Percentiles rank a stretch among this genome's conserved stretches.
Conservation (phyloP, 1,140 invertebrate species). For the Gryllus bimaculatus region DNA sequence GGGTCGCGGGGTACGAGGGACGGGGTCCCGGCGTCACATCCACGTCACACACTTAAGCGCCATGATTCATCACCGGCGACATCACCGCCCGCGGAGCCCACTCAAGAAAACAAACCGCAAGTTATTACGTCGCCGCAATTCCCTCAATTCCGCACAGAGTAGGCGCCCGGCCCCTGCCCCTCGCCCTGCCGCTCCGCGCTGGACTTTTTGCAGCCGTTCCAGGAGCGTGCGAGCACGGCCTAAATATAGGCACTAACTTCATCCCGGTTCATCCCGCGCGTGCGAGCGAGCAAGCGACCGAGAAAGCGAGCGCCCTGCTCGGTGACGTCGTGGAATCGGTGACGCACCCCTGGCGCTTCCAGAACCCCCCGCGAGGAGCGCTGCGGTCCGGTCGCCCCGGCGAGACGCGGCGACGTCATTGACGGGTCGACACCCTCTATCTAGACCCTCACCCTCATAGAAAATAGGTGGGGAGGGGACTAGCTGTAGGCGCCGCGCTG, state of each 20-base stretch:
- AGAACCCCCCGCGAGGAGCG: too few species aligned
- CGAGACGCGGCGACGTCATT: too few species aligned
- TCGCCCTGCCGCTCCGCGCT: neutral
- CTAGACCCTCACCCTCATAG: too few species aligned
- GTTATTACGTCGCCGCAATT: neutral
- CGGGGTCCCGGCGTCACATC: neutral
- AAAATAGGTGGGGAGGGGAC: too few species aligned
- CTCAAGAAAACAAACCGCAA: neutral
- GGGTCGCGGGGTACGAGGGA: neutral
- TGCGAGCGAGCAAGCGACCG: neutral
- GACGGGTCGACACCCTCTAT: too few species aligned
- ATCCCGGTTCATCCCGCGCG: neutral
- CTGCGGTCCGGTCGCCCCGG: too few species aligned
- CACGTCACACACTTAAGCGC: neutral
- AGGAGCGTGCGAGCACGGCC: neutral
- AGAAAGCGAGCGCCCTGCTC: too few species aligned
- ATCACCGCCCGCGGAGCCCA: neutral
- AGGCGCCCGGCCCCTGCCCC: too few species aligned
- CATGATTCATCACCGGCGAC: neutral
- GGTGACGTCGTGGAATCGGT: neutral
- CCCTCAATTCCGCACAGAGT: neutral
- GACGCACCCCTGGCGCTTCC: neutral
- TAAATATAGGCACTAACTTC: slow-evolving; percentile 1
- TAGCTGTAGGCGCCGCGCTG: too few species aligned
- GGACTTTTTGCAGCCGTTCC: neutral